phyloP scores from a whole-genome alignment of 2,888 invertebrate genomes.

The Sisyra terminalis region DNA sequence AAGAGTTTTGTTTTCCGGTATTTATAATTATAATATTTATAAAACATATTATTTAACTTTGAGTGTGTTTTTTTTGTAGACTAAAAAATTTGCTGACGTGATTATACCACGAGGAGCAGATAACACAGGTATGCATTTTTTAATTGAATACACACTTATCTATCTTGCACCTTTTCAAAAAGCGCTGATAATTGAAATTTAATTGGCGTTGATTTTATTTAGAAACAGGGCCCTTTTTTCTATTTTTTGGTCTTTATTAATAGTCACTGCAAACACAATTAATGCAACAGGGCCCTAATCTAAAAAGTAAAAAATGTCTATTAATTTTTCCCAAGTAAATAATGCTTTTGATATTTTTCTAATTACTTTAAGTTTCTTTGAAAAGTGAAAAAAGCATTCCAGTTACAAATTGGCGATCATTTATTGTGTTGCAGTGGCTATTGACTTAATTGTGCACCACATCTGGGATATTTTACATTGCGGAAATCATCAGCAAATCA shows the following conservation, averaged over 20 bases:
- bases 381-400: slow-evolving; percentile 12
- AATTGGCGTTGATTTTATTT: no score
- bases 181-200: no score
- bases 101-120: slow-evolving; percentile 98
- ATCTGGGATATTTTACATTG: slow-evolving; percentile 86
- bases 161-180: not conserved
- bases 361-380: slow-evolving; percentile 7
- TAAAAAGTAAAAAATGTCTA: not conserved
- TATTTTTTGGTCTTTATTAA: not conserved
- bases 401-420: slow-evolving; percentile 12
- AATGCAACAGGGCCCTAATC: not conserved
- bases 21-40: slow-evolving; percentile 22
- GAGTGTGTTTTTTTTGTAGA: slow-evolving; percentile 42
- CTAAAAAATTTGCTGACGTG: slow-evolving; percentile 98
- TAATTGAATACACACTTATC: not conserved
- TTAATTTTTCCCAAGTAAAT: slow-evolving; percentile 4
- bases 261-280: slow-evolving; percentile 4
- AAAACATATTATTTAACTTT: slow-evolving; percentile 2
- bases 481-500: slow-evolving; percentile 11
- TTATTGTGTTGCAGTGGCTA: slow-evolving; percentile 84
- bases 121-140: slow-evolving; percentile 62
- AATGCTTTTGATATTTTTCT: slow-evolving; percentile 10
- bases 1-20: slow-evolving; percentile 95
- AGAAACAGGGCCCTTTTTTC: not conserved
- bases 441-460: slow-evolving; percentile 98